These are phyloP conservation scores for Zeuzera pyrina DNA, from an alignment of 2,888 invertebrate genomes.

Conservation along the genomic window DNA sequence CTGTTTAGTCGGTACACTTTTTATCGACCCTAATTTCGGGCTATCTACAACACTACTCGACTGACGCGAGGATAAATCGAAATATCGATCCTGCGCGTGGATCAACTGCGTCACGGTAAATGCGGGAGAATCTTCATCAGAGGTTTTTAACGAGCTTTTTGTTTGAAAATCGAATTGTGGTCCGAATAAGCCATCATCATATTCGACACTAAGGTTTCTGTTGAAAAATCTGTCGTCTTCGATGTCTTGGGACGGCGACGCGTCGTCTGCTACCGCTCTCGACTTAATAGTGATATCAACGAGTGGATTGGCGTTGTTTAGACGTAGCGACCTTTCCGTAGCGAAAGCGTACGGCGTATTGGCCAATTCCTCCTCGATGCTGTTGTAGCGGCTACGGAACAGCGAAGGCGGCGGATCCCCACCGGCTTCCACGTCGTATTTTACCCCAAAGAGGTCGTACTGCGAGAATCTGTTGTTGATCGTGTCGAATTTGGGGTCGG, in stretches of 20 bases:
- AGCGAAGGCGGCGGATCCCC: constrained; percentile 41
- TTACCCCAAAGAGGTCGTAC: constrained; percentile 60
- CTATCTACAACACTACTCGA: constrained; percentile 20
- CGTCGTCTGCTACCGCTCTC: constrained; percentile 21
- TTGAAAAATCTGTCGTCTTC: constrained; percentile 54
- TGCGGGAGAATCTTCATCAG: constrained; percentile 32
- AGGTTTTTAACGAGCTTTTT: constrained; percentile 11
- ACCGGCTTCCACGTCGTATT: constrained; percentile 43
- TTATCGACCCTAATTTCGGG: constrained; percentile 8
- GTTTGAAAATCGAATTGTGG: constrained; percentile 37
- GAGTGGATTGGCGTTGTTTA: constrained; percentile 25
- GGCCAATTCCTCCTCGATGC: constrained; percentile 62
- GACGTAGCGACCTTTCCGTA: constrained; percentile 37
- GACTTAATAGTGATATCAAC: constrained; percentile 48
- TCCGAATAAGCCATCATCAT: constrained; percentile 38
- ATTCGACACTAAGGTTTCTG: constrained; percentile 27
- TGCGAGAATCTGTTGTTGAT: constrained; percentile 58
- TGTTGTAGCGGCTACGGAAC: constrained; percentile 65
- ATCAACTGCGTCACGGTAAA: constrained; percentile 61
- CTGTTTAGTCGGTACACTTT: too few species aligned
- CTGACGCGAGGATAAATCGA: constrained; percentile 44
- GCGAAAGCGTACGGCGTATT: constrained; percentile 70
- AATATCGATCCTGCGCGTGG: constrained; percentile 63
- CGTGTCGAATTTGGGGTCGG: constrained; percentile 54
- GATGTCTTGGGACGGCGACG: constrained; percentile 46